phyloP scores from a whole-genome alignment of 1,140 invertebrate species.

The Drosophila truncata region DNA sequence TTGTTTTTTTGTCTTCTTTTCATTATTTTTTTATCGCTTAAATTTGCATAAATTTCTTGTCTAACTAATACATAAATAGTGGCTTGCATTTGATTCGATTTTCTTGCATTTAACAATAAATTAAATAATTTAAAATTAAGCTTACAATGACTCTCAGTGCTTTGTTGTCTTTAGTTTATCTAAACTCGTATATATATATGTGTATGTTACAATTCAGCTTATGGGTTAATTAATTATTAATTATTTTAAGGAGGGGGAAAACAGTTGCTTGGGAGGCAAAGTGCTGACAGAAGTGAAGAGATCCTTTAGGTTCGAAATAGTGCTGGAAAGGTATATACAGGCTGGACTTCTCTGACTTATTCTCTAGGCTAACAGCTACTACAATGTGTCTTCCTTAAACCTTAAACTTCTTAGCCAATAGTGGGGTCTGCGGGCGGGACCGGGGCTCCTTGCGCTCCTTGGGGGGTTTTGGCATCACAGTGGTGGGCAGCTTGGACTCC shows the following conservation, averaged over 20 bases:
- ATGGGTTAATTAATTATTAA: constrained; percentile 5
- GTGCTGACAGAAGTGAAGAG: constrained; percentile 42
- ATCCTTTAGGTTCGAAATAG: constrained; percentile 36
- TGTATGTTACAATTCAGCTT: constrained; percentile 44
- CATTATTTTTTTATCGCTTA: constrained; percentile 46
- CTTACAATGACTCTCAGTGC: constrained; percentile 81
- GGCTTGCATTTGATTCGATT: constrained; percentile 53
- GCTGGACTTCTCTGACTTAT: constrained; percentile 31
- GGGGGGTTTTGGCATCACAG: constrained; percentile 72
- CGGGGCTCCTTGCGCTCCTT: constrained; percentile 13
- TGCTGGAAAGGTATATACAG: constrained; percentile 34
- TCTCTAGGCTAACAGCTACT: constrained; percentile 39
- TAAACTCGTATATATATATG: constrained; percentile 37
- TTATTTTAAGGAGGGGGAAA: constrained; percentile 12
- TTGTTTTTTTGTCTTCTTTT: constrained; percentile 52
- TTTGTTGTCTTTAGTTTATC: constrained; percentile 57
- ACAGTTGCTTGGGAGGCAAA: constrained; percentile 20
- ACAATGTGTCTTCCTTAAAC: constrained; percentile 40
- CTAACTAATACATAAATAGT: constrained; percentile 81
- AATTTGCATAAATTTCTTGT: constrained; percentile 73
- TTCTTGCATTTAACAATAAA: constrained; percentile 63
- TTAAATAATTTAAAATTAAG: constrained; percentile 72
- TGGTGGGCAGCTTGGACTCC: constrained; percentile 26
- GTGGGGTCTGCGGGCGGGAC: not conserved
- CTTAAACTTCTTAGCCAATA: constrained; percentile 14